Evolutionary conservation across 2,113 vertebrate species (phyloP), one percentile per base, ranked within the genome.

Genomic region (Sebastes schlegelii): DNA sequence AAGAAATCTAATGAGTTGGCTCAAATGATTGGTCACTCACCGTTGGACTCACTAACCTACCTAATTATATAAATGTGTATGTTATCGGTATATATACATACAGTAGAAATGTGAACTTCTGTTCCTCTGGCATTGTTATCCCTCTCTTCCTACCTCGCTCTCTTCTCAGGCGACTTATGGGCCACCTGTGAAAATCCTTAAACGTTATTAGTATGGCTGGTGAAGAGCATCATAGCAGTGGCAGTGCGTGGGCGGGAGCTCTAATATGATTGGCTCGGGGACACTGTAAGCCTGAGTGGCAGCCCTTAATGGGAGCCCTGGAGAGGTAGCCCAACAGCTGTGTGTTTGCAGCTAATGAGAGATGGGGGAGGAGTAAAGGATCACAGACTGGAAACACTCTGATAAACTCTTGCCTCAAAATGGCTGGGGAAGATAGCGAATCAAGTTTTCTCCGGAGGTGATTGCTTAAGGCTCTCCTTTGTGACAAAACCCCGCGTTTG

Each of bases 261-360:
- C 78, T 86, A 74, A 87, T 83, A 60, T 92, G 94, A 96, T 95
- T 95, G 94, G 95, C 89, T 94, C 80, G 55, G 89, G 84, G 87
- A 89, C 80, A 82, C 78, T 54, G 79, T 48, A 72, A 76, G 91
- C 87, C 91, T 94, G 94, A 95, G 86, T 94, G 93, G 93, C 94
- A 93, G 91, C 82, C 74, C 89, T 92, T 96, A 95, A 95, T 95
- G 93, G 95, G 92, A 92, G 92, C 95, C 94, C 94, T 86, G 87
- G 94, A 95, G 94, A 95, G 86, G 89, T 89, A 92, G 94, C 91
- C 93, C 88, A 88, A 93, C 94, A 95, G 93, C 94, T 95, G 94
- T 95, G 94, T 95, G 94, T 95, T 93, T 92, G 94, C 90, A 88
- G 89, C 92, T 95, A 96, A 96, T 94, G 95, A 95, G 94, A 92